These are phyloP conservation scores for Saccostrea glomerata DNA, from an alignment of 1,140 invertebrate species.

Conservation along the genomic window DNA sequence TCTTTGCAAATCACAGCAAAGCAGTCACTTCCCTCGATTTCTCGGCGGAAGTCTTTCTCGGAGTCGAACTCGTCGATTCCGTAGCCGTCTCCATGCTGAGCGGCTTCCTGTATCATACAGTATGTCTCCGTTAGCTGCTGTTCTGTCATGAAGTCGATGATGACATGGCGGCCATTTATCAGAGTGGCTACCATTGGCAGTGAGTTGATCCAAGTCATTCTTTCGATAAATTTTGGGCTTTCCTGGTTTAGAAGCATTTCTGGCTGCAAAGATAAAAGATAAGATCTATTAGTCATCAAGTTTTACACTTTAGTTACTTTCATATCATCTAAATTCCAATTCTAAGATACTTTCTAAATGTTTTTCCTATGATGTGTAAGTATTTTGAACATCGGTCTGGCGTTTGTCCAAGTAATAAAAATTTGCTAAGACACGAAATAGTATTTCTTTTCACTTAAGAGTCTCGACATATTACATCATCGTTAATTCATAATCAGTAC, in stretches of 20 bases:
- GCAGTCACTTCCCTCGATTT: constrained; percentile 62
- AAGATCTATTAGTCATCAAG: not conserved
- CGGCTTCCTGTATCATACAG: constrained; percentile 63
- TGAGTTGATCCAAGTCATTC: constrained; percentile 23
- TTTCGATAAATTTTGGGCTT: constrained; percentile 32
- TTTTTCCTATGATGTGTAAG: not conserved
- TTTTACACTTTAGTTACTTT: no score
- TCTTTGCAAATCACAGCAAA: constrained; percentile 65
- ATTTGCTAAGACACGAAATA: not conserved
- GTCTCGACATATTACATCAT: not conserved
- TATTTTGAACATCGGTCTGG: not conserved
- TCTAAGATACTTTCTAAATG: no score
- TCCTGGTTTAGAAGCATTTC: constrained; percentile 41
- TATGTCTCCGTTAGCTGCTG: constrained; percentile 65
- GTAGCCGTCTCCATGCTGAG: constrained; percentile 62
- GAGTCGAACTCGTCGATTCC: constrained; percentile 65
- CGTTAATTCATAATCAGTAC: not conserved
- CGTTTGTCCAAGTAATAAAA: not conserved
- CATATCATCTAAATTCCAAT: no score
- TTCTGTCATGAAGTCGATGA: constrained; percentile 68
- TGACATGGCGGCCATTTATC: constrained; percentile 49
- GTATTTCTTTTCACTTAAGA: not conserved
- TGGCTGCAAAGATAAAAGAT: not conserved
- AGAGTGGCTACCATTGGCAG: constrained; percentile 53
- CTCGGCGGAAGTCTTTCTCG: constrained; percentile 64